Evolutionary conservation across 2,888 invertebrate genomes (phyloP), one percentile per base, ranked within the genome.

Genomic region (Punctoribates punctum): DNA sequence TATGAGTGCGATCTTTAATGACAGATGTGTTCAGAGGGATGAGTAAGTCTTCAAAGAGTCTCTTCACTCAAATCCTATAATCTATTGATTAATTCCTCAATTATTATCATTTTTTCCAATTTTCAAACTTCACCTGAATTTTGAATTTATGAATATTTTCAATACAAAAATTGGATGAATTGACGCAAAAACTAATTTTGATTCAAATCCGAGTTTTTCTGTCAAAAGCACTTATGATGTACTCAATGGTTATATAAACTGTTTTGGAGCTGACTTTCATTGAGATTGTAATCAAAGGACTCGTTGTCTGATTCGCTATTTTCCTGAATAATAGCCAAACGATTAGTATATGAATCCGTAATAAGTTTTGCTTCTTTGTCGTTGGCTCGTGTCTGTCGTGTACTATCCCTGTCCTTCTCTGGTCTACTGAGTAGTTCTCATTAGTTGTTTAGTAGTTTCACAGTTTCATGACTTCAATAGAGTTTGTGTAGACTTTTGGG

Each of bases 361-460:
- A 42, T 42, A 57, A 23, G 13, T 23, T 23, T 20, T 57, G n/a
- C 20, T 60, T 20, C 27, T 20, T 70, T 70, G 70, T 70, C 70
- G 70, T 70, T 70, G 70, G 42, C 70, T 70, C 70, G 70, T 70
- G 70, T 70, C 70, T 11, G 13, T 70, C 23, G 46, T 70, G 70
- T 62, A 20, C 34, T n/a, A n/a, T 15, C 62, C n/a, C 62, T 62
- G 62, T 70, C 70, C 70, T 70, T 70, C 70, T 70, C 70, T 70
- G 70, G 70, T 70, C 70, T 70, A 70, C 70, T 70, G 70, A 70
- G 8, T 23, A 15, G 20, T 17, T 38, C 70, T 70, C 70, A 70
- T 70, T 70, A 70, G 70, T 42, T 70, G 42, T 70, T 67, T 70
- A 70, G 70, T 70, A 38, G 70, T 70, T 62, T 70, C 70, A 46